Base-by-base conservation (phyloP, 2,888 invertebrate genomes). In the Parascotia fuliginaria region DNA sequence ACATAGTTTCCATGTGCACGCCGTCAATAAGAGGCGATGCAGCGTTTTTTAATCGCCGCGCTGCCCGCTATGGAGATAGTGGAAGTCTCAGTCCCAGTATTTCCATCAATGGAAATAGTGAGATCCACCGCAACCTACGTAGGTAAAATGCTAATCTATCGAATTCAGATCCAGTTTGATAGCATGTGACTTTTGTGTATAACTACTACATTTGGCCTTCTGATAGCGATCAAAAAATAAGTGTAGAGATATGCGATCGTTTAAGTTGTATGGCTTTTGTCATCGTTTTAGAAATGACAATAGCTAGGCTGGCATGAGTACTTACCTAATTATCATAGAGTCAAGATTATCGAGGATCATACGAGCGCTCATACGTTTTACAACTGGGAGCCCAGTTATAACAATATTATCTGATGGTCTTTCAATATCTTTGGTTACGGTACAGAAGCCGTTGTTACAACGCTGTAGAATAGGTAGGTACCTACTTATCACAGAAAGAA, bases 281-380 rank as follows among this genome's bases (percentile, higher is more conserved):
- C 12, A 9, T 12, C 29, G 28, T 12, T 41, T 46, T 34, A 55
- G 50, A 58, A 47, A 42, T 42, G 46, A 52, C 49, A 24, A n/a
- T 24, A 24, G 1, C 7, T 4, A 24, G 7, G 24, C 24, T 3
- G 19, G 54, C 55, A n/a, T n/a, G n/a, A 46, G 44, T 22, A 31
- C 29, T 47, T 57, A 58, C 66, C 73, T 79, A 80, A 70, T 60
- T 77, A 77, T 75, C 62, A 65, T 63, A 70, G 60, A 64, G 58
- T 40, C 55, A 65, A 70, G 81, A 81, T 80, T 82, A 82, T 82
- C 82, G 53, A 46, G 58, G 79, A 74, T 79, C 74, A 55, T 38
- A 32, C 19, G 76, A 19, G 3, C 73, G 55, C 39, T 32, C 15
- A 48, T 53, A 65, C 42, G 60, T 64, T 70, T 70, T 58, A 66